Evolutionary conservation across 2,113 vertebrate genomes (phyloP).

Genomic region (Semnornis frantzii): DNA sequence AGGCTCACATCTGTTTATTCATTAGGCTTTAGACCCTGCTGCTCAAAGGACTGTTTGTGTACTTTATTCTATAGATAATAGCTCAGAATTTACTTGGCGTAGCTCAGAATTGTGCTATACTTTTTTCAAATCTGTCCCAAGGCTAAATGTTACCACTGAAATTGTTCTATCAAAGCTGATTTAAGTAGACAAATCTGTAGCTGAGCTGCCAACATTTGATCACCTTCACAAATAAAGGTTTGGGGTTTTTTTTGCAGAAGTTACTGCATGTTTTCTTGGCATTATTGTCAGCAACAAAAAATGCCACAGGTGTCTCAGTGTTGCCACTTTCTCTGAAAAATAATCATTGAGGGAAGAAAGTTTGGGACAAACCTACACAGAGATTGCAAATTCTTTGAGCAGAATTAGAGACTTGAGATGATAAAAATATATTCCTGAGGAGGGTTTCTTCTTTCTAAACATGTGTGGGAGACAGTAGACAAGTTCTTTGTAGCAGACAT

Average conservation of each 20-base stretch:
- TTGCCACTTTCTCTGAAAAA: not conserved
- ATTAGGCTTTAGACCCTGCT: not conserved
- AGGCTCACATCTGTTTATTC: not conserved
- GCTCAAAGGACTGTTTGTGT: not conserved
- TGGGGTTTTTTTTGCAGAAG: not conserved
- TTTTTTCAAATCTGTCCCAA: not conserved
- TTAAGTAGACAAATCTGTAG: not conserved
- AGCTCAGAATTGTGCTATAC: not conserved
- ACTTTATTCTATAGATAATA: not conserved
- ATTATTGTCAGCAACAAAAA: not conserved
- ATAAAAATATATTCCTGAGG: not conserved
- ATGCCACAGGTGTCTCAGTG: not conserved
- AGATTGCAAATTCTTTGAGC: not conserved
- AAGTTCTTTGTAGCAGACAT: constrained; percentile 25
- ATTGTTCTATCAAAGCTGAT: not conserved
- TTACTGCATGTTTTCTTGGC: not conserved
- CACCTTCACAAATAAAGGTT: not conserved
- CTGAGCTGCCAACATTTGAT: not conserved
- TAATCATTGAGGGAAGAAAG: not conserved
- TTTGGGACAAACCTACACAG: not conserved
- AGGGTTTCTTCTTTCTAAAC: constrained; percentile 11
- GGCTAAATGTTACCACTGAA: not conserved
- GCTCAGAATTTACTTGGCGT: not conserved
- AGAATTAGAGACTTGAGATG: not conserved
- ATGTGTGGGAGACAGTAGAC: constrained; percentile 19